A percentile compares a stretch with the other conserved stretches of the same genome.
Evolutionary conservation across 2,113 vertebrate genomes (phyloP).

Genomic region (Jacana jacana): DNA sequence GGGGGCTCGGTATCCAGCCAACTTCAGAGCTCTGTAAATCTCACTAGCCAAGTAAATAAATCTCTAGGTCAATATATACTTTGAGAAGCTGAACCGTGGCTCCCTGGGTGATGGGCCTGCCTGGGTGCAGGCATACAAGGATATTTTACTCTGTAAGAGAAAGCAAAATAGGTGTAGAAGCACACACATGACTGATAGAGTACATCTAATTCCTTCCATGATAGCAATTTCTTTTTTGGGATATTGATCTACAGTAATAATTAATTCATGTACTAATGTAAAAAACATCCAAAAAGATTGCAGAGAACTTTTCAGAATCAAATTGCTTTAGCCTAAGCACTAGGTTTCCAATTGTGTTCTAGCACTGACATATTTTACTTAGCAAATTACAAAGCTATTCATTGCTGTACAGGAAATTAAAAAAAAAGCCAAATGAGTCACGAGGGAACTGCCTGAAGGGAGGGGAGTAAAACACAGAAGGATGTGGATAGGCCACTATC

Average conservation of each 20-base stretch:
- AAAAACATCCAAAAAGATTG: neutral
- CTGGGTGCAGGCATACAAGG: fast-evolving
- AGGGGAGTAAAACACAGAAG: neutral
- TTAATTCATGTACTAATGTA: neutral
- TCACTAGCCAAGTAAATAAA: neutral
- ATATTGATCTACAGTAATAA: neutral
- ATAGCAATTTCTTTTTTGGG: neutral
- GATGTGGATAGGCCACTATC: neutral
- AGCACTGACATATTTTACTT: neutral
- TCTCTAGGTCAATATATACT: neutral
- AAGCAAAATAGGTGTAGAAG: neutral
- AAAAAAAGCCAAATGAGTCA: neutral
- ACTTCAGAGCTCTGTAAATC: neutral
- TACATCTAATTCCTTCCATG: neutral
- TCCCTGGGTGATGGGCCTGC: neutral
- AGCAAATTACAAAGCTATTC: neutral
- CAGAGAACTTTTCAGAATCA: neutral
- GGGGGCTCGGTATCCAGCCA: neutral
- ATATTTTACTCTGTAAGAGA: neutral
- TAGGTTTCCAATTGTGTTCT: neutral
- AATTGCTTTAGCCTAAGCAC: neutral
- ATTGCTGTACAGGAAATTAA: neutral
- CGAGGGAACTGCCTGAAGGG: neutral
- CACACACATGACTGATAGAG: fast-evolving
- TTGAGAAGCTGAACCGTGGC: neutral